phyloP scores from a whole-genome alignment of 1,140 invertebrate genomes.

The Leptonema lineaticorne region DNA sequence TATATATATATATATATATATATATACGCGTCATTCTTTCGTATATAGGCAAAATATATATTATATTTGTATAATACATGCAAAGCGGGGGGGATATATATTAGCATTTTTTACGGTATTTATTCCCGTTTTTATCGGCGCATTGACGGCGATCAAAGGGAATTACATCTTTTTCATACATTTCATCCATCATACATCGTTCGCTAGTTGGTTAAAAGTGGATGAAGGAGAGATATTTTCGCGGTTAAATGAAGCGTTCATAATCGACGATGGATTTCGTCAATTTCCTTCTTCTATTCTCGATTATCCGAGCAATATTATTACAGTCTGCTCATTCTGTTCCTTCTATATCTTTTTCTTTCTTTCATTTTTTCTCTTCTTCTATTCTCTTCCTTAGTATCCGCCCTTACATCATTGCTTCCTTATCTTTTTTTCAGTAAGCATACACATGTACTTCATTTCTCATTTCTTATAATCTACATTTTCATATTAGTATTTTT shows the following conservation, averaged over 20 bases:
- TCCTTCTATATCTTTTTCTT: neutral
- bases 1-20: too few species aligned
- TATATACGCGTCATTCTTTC: too few species aligned
- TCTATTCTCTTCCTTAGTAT: too few species aligned
- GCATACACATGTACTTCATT: too few species aligned
- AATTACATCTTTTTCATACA: conserved; percentile 13
- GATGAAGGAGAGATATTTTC: conserved; percentile 17
- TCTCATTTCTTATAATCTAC: too few species aligned
- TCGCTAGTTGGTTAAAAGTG: conserved; percentile 14
- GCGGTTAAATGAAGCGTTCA: conserved; percentile 16
- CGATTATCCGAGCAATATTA: conserved; percentile 8
- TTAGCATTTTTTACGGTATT: conserved; percentile 4
- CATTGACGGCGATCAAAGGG: conserved; percentile 7
- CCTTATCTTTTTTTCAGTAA: too few species aligned
- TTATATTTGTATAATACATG: too few species aligned
- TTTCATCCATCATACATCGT: conserved; percentile 8
- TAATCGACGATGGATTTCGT: conserved; percentile 19
- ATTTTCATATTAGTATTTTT: too few species aligned
- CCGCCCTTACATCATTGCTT: too few species aligned
- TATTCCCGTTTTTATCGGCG: conserved; percentile 9
- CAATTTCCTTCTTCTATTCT: conserved; percentile 4
- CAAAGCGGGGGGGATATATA: neutral
- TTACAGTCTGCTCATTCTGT: too few species aligned
- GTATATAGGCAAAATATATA: too few species aligned
- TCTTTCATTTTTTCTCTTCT: too few species aligned